phyloP scores from a whole-genome alignment of 2,113 vertebrate genomes.

The Scatophagus argus region DNA sequence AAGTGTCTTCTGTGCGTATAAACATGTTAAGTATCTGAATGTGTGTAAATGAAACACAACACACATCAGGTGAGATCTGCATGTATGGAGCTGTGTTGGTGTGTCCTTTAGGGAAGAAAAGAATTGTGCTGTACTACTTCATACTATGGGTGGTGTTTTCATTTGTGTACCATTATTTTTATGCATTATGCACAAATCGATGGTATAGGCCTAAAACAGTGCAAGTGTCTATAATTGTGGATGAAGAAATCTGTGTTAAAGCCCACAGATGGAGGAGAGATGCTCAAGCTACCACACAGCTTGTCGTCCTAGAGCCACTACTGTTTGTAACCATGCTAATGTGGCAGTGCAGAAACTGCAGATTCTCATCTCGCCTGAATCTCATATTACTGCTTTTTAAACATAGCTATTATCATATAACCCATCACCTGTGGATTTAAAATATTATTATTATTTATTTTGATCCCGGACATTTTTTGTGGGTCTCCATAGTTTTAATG shows the following conservation, averaged over 20 bases:
- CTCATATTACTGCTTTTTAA: background rate
- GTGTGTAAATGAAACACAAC: conserved; percentile 5
- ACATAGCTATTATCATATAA: too few relatives aligned
- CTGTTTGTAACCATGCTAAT: conserved; percentile 37
- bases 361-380: conserved; percentile 17
- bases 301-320: conserved; percentile 39
- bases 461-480: too few relatives aligned
- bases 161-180: conserved; percentile 14
- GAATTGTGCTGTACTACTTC: background rate
- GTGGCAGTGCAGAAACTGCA: conserved; percentile 16
- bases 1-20: conserved; percentile 11
- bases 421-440: background rate
- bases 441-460: background rate
- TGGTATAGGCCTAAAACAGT: conserved; percentile 18
- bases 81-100: background rate
- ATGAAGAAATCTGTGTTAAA: conserved; percentile 50
- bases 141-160: background rate
- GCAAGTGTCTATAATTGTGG: conserved; percentile 30
- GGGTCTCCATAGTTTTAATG: background rate
- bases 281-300: conserved; percentile 51
- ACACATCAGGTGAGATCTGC: background rate
- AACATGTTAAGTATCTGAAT: background rate
- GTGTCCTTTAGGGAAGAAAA: background rate
- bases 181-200: conserved; percentile 10
- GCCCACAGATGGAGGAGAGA: conserved; percentile 64